Evolutionary conservation across 2,113 vertebrate species (phyloP).

Genomic region (Barnardius zonarius): DNA sequence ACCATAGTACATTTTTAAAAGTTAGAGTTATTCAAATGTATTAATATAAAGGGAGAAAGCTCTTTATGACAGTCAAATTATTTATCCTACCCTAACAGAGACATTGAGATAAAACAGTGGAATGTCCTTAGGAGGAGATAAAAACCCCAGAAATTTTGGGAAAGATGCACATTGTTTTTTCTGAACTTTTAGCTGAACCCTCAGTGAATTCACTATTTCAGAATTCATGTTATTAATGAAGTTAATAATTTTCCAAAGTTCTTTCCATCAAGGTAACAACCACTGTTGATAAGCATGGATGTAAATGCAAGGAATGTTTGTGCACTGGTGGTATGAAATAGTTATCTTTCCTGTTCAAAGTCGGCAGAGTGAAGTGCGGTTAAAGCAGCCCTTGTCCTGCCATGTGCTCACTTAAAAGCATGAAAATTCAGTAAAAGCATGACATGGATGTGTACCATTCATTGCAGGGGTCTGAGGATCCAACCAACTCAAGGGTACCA

Average conservation of each 20-base stretch:
- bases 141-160: neutral
- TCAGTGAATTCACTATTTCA: neutral
- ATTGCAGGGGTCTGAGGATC: neutral
- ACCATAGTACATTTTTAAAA: neutral
- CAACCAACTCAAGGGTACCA: neutral
- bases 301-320: too few species aligned
- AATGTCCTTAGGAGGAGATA: neutral
- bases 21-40: neutral
- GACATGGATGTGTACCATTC: neutral
- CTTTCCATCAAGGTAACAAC: neutral
- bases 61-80: neutral
- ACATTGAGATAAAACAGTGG: neutral
- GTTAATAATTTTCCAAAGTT: neutral
- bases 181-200: neutral
- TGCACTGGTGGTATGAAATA: too few species aligned
- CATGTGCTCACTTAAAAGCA: too few species aligned
- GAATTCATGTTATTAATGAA: neutral
- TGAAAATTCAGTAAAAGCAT: too few species aligned
- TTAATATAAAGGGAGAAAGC: neutral
- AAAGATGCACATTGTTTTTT: rapidly evolving
- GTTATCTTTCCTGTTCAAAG: neutral
- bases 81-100: neutral
- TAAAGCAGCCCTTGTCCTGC: neutral
- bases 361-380: rapidly evolving
- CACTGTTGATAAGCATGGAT: neutral